Evolutionary conservation across 1,140 invertebrate genomes (phyloP).

Genomic region (Pomacea maculata): DNA sequence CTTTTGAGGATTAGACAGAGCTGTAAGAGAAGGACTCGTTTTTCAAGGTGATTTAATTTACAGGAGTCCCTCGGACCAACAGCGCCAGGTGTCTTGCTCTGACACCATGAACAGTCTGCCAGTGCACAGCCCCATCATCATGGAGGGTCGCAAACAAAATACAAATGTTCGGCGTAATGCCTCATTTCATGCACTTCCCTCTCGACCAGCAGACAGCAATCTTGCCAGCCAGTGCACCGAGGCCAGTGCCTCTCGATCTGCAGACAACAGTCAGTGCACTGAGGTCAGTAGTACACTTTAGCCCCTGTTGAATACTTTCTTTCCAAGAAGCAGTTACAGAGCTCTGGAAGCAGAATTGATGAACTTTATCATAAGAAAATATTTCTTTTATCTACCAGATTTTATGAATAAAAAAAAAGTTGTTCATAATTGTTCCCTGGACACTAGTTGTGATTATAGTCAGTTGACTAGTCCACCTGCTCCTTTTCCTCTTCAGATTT

Average conservation of each 20-base stretch:
- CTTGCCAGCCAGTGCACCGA: conserved; percentile 1
- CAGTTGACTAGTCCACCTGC: too few species aligned
- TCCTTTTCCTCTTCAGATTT: too few species aligned
- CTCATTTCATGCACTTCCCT: conserved; percentile 53
- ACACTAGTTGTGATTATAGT: too few species aligned
- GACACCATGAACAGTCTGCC: conserved; percentile 25
- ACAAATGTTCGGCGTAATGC: conserved; percentile 44
- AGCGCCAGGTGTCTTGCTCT: conserved; percentile 24
- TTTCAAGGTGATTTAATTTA: not conserved
- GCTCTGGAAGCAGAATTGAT: too few species aligned
- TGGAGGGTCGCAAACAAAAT: conserved; percentile 37
- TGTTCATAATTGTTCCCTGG: too few species aligned
- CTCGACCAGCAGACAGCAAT: conserved; percentile 38
- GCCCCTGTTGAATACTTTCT: too few species aligned
- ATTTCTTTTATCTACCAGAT: too few species aligned
- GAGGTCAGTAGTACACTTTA: conserved; percentile 15
- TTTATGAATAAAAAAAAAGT: too few species aligned
- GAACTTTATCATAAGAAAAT: too few species aligned
- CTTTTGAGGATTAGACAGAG: not conserved
- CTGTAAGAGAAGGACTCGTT: not conserved
- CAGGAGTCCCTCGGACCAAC: conserved; percentile 31
- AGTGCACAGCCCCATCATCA: conserved; percentile 49
- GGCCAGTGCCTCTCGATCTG: not conserved
- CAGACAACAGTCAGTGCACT: not conserved
- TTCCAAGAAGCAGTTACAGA: too few species aligned